Percentiles rank a stretch among this genome's conserved stretches.
Conservation (phyloP, 2,113 vertebrate genomes). For the Myrmophylax atrothorax region DNA sequence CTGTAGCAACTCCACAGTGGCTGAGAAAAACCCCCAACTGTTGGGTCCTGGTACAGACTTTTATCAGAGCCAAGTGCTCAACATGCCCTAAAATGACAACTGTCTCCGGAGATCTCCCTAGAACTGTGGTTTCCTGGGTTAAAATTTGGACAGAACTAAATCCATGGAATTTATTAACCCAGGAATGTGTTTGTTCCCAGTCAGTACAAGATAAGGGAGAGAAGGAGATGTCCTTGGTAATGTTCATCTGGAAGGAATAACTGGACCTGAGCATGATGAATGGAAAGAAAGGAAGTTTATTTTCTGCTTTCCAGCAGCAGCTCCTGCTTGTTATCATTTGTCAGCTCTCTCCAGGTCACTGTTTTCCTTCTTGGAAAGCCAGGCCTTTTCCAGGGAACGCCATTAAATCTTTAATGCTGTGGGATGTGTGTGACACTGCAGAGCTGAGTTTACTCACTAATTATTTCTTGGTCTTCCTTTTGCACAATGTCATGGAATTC, state of each 20-base stretch:
- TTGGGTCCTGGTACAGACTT: neutral
- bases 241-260: neutral
- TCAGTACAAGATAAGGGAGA: neutral
- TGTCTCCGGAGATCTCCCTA: neutral
- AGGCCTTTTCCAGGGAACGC: neutral
- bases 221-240: conserved; percentile 5
- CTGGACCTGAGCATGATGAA: neutral
- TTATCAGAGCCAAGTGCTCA: neutral
- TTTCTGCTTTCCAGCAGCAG: conserved; percentile 11
- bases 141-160: neutral
- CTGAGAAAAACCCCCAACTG: neutral
- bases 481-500: neutral
- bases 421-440: neutral
- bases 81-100: neutral
- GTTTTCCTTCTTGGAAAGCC: neutral
- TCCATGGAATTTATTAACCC: neutral
- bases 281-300: conserved; percentile 16
- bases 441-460: neutral
- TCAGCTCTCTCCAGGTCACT: neutral
- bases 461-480: neutral
- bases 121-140: neutral
- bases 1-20: neutral
- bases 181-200: neutral
- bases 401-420: neutral
- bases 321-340: neutral